Conservation (phyloP, 1,140 invertebrate species). For the Drosophila albomicans region DNA sequence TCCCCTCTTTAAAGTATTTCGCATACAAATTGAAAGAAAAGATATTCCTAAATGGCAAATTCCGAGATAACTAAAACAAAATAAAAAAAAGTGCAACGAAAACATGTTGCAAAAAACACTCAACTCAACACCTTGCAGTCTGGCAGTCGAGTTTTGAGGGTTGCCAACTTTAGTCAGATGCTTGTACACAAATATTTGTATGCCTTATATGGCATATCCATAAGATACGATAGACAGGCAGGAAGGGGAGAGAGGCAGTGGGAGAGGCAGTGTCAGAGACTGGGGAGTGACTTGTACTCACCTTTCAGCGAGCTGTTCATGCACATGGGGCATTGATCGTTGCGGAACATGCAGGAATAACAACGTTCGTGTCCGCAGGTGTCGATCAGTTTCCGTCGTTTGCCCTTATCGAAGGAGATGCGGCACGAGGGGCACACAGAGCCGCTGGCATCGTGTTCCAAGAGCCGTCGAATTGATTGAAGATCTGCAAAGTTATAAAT, state of each 20-base stretch:
- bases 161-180: slow-evolving; percentile 42
- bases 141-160: slow-evolving; percentile 24
- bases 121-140: slow-evolving; percentile 44
- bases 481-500: slow-evolving; percentile 87
- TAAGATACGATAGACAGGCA: slow-evolving; percentile 45
- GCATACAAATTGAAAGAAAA: slow-evolving; percentile 37
- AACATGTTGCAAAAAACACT: slow-evolving; percentile 38
- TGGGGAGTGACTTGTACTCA: slow-evolving; percentile 48
- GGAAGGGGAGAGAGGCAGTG: neutral
- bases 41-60: slow-evolving; percentile 41
- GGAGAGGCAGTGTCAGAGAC: neutral
- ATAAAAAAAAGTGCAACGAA: slow-evolving; percentile 20
- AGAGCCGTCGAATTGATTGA: slow-evolving; percentile 87
- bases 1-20: slow-evolving; percentile 11
- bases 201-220: slow-evolving; percentile 62
- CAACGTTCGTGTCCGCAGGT: slow-evolving; percentile 97
- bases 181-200: slow-evolving; percentile 67
- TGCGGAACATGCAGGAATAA: slow-evolving; percentile 96
- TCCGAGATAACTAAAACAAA: slow-evolving; percentile 29
- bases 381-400: slow-evolving; percentile 96
- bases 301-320: slow-evolving; percentile 85
- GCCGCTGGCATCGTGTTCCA: slow-evolving; percentile 86
- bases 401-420: slow-evolving; percentile 97
- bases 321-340: slow-evolving; percentile 95
- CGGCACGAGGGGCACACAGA: slow-evolving; percentile 92